Conservation (phyloP, 2,113 vertebrate genomes). For the Rhinopomastus cyanomelas region DNA sequence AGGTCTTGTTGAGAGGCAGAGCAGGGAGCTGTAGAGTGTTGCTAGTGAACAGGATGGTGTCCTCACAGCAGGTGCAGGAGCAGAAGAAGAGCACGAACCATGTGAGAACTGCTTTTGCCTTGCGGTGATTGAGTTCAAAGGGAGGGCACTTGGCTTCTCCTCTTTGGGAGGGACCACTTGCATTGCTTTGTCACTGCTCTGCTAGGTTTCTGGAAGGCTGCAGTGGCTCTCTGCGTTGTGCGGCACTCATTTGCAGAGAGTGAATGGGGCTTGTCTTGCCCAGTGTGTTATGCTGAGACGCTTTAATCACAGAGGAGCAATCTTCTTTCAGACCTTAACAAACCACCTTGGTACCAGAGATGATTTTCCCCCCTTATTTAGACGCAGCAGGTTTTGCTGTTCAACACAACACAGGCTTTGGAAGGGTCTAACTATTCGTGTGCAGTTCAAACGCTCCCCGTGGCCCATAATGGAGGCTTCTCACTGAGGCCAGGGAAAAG, state of each 20-base stretch:
- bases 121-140: background rate
- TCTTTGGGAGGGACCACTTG: background rate
- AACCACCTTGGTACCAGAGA: background rate
- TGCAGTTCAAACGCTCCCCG: background rate
- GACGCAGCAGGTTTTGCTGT: background rate
- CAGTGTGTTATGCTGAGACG: background rate
- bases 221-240: background rate
- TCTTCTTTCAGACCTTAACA: background rate
- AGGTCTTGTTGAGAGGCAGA: slow-evolving; percentile 28
- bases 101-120: background rate
- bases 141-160: background rate
- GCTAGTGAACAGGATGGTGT: background rate
- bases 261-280: background rate
- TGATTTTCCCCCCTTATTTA: too few species aligned
- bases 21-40: background rate
- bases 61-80: slow-evolving; percentile 34
- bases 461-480: background rate
- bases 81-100: background rate
- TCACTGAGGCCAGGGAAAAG: background rate
- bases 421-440: background rate
- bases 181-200: background rate
- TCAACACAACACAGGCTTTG: background rate
- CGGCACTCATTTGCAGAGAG: background rate
- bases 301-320: background rate
- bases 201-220: background rate